Evolutionary conservation across 1,140 invertebrate genomes (phyloP), one percentile per base, ranked within the genome.

Genomic region (Drosophila saltans): DNA sequence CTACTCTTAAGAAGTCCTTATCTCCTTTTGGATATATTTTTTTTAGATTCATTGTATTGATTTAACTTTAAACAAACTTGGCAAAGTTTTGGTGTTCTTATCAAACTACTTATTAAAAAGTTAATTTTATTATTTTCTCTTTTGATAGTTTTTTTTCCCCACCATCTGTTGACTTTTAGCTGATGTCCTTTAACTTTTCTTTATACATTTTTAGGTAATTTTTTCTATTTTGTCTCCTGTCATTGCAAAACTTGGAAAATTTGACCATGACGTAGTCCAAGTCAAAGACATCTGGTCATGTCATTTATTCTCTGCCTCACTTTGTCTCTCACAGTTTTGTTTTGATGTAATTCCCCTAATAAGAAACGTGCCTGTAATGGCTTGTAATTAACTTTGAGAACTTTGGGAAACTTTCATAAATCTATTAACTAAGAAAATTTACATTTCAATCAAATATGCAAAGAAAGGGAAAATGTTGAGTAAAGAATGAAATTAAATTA

Each of bases 341-440:
- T 16, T 16, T 48, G 16, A 21, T 48, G 16, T 48, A 48, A 48
- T 48, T 48, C 45, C 9, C 11, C 9, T 36, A 33, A 39, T 21
- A 36, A 21, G 40, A 69, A 28, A 71, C 48, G 58, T 71, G 30
- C 26, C 40, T 40, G 33, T 55, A 60, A 55, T 30, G 11, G 41
- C 16, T 21, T 61, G 41, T 71, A 72, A 65, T 73, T 72, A 72
- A 11, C 30, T 58, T 65, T 43, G 1, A 0, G 26, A 21, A 52
- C 26, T 21, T 52, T 52, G 26, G 45, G 26, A 52, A 52, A 52
- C n/a, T 52, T 52, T 52, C 26, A 52, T 52, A 52, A 52, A 52
- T 52, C 45, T 52, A 52, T 52, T 52, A 52, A 52, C 45, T 52
- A 52, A 24, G 45, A 52, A 73, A 73, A 72, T 68, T 74, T 66